Evolutionary conservation across 2,113 vertebrate species (phyloP).

Genomic region (Leucoraja erinaceus): DNA sequence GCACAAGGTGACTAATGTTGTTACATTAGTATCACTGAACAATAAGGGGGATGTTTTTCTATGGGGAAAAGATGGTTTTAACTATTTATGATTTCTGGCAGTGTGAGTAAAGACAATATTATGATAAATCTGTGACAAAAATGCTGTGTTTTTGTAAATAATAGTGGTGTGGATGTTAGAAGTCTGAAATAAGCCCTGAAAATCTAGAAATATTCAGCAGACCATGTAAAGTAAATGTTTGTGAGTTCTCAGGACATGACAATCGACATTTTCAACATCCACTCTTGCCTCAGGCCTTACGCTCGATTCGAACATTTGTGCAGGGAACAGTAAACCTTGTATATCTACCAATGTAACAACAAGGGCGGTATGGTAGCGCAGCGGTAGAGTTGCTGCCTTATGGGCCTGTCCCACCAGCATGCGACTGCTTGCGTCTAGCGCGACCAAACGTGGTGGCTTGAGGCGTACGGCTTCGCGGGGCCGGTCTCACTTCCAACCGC

Average conservation of each 20-base stretch:
- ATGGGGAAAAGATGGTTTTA: neutral
- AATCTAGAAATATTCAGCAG: neutral
- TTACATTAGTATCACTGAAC: neutral
- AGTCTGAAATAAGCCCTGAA: neutral
- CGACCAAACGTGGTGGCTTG: too few species aligned
- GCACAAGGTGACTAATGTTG: neutral
- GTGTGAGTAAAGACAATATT: neutral
- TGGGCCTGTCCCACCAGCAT: too few species aligned
- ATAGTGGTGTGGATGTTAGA: neutral
- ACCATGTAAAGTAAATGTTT: neutral
- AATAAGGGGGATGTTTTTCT: neutral
- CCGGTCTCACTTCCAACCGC: too few species aligned
- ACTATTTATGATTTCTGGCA: neutral
- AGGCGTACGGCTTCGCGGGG: too few species aligned
- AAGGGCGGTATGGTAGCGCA: too few species aligned
- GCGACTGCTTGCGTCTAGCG: too few species aligned
- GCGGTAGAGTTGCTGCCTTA: too few species aligned
- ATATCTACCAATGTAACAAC: neutral
- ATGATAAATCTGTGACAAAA: neutral
- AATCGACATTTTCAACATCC: neutral
- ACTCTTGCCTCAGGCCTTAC: neutral
- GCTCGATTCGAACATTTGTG: neutral
- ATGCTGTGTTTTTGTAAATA: neutral
- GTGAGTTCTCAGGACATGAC: neutral
- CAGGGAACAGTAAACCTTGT: neutral